phyloP scores from a whole-genome alignment of 2,797 vertebrate genomes.

The Myotis planiceps region DNA sequence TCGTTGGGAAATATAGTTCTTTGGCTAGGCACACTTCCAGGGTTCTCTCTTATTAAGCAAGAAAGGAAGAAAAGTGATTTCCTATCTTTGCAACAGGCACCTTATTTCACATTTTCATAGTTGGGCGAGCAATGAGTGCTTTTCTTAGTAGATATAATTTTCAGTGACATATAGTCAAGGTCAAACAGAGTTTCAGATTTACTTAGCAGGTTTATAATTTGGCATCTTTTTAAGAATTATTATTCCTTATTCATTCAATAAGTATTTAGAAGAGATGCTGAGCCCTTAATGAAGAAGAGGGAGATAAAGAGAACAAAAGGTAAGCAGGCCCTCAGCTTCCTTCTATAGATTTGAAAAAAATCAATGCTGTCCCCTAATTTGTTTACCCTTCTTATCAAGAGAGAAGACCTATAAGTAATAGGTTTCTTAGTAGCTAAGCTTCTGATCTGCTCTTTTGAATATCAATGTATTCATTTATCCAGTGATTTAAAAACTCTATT shows the following conservation, averaged over 20 bases:
- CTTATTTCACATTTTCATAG: conserved; percentile 28
- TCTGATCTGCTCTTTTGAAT: not conserved
- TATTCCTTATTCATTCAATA: not conserved
- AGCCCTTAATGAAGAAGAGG: not conserved
- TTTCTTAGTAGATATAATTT: not conserved
- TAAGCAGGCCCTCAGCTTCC: not conserved
- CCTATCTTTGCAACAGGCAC: not conserved
- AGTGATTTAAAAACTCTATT: not conserved
- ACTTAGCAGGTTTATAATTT: not conserved
- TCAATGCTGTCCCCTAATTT: not conserved
- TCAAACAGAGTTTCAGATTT: not conserved
- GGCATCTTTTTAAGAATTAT: not conserved
- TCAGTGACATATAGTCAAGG: not conserved
- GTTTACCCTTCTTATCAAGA: not conserved
- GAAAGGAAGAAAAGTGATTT: not conserved
- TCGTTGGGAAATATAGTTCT: not conserved
- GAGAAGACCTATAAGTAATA: not conserved
- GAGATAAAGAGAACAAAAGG: not conserved
- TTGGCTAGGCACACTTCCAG: not conserved
- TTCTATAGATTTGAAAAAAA: not conserved
- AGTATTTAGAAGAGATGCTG: not conserved
- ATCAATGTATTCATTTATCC: not conserved
- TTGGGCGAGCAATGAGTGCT: not conserved
- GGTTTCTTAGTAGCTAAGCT: not conserved
- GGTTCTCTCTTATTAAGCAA: conserved; percentile 6